Evolutionary conservation across 2,113 vertebrate genomes (phyloP).

Genomic region (Embiotoca jacksoni): DNA sequence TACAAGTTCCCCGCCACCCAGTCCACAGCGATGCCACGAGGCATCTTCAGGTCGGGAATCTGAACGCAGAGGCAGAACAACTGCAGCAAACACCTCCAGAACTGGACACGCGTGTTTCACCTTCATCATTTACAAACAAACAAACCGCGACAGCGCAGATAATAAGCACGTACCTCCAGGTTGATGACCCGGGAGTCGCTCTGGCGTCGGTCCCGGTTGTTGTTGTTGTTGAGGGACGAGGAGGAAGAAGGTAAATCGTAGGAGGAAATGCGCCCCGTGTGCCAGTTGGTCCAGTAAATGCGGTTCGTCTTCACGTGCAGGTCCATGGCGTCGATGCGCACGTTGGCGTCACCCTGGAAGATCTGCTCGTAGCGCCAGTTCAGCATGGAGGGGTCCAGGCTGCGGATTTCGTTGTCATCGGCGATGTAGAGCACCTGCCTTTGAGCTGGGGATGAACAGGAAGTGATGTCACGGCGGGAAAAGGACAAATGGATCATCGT

Average conservation of each 20-base stretch:
- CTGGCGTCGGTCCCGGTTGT: slow-evolving; percentile 91
- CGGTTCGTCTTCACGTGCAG: slow-evolving; percentile 93
- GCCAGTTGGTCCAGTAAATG: slow-evolving; percentile 99
- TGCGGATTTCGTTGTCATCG: slow-evolving; percentile 97
- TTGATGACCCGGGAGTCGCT: slow-evolving; percentile 88
- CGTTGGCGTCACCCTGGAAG: slow-evolving; percentile 94
- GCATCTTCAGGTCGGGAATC: slow-evolving; percentile 97
- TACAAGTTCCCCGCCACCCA: slow-evolving; percentile 98
- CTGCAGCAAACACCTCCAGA: not conserved
- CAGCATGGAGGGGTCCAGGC: slow-evolving; percentile 92
- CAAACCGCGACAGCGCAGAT: not conserved
- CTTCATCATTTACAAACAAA: not conserved
- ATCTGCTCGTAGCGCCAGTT: slow-evolving; percentile 94
- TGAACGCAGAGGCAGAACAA: slow-evolving; percentile 56
- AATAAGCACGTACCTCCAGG: slow-evolving; percentile 86
- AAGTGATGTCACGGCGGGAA: slow-evolving; percentile 7
- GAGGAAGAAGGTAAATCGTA: slow-evolving; percentile 87
- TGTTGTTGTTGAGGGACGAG: slow-evolving; percentile 84
- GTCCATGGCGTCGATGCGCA: slow-evolving; percentile 98
- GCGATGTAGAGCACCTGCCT: slow-evolving; percentile 93
- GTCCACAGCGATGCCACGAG: slow-evolving; percentile 94
- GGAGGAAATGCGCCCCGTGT: slow-evolving; percentile 94
- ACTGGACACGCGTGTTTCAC: not conserved
- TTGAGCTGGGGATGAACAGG: slow-evolving; percentile 74
- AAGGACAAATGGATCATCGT: not conserved